Percentiles rank a stretch among this genome's conserved stretches.
Conservation (phyloP, 2,113 vertebrate genomes). For the Callithrix jacchus region DNA sequence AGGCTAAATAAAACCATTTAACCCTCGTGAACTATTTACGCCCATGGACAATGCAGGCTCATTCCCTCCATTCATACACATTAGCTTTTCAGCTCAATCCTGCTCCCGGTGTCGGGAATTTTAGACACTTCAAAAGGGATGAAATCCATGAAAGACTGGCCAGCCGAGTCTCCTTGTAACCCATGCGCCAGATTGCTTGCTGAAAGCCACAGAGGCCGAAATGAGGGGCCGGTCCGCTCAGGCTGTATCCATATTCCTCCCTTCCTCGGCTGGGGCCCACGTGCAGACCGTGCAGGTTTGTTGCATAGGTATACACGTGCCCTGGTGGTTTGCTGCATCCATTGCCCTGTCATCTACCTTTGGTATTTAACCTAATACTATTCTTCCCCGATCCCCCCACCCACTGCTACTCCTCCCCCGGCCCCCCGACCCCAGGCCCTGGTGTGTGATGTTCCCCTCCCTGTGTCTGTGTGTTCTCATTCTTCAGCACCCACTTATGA, state of each 20-base stretch:
- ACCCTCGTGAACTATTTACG: not conserved
- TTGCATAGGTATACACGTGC: too few relatives aligned
- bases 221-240: not conserved
- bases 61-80: not conserved
- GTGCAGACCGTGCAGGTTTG: too few relatives aligned
- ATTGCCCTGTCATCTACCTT: too few relatives aligned
- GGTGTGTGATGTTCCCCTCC: too few relatives aligned
- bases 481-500: too few relatives aligned
- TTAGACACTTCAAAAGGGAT: not conserved
- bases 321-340: too few relatives aligned
- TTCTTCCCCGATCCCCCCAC: too few relatives aligned
- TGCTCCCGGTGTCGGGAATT: not conserved
- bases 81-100: not conserved
- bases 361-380: too few relatives aligned
- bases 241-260: not conserved
- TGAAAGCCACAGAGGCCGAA: not conserved
- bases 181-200: accelerated
- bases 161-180: not conserved
- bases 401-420: too few relatives aligned
- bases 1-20: not conserved
- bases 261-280: not conserved
- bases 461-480: too few relatives aligned
- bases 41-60: not conserved
- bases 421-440: too few relatives aligned
- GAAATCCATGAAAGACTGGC: not conserved